Evolutionary conservation across 53 echinoderm and acorn worm genomes (phyloP).

Genomic region (Henricia sp.): DNA sequence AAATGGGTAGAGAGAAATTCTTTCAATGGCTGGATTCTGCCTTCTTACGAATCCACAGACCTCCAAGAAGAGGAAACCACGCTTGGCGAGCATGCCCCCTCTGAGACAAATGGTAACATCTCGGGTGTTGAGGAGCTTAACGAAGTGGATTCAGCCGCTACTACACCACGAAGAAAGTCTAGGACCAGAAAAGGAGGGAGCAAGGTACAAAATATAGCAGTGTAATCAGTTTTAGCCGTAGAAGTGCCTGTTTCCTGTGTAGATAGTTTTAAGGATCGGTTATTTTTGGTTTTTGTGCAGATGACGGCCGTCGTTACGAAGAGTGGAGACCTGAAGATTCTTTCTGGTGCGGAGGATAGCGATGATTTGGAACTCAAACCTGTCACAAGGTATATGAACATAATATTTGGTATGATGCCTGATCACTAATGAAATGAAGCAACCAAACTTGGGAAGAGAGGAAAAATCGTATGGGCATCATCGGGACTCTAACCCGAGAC

Average conservation of each 20-base stretch:
- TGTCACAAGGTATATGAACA: slow-evolving; percentile 70
- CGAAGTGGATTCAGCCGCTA: slow-evolving; percentile 38
- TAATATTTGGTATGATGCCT: no score
- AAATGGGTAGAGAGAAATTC: no score
- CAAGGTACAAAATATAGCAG: neutral
- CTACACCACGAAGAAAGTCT: slow-evolving; percentile 59
- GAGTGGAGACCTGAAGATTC: slow-evolving; percentile 77
- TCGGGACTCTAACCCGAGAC: no score
- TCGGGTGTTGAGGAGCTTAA: slow-evolving; percentile 17
- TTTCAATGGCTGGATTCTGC: no score
- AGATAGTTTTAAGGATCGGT: neutral
- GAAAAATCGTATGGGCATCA: no score
- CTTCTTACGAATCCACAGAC: neutral
- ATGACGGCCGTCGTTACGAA: slow-evolving; percentile 81
- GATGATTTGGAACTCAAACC: slow-evolving; percentile 70
- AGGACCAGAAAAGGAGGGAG: slow-evolving; percentile 43
- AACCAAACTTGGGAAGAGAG: no score
- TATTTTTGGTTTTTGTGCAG: slow-evolving; percentile 34
- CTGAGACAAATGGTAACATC: slow-evolving; percentile 32
- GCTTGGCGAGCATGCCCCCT: slow-evolving; percentile 22
- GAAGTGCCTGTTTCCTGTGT: neutral
- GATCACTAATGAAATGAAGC: no score
- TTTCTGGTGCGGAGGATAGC: slow-evolving; percentile 94
- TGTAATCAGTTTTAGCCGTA: neutral
- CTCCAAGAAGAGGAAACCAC: slow-evolving; percentile 37